phyloP scores from a whole-genome alignment of 2,113 vertebrate species.

The Rattus rattus region DNA sequence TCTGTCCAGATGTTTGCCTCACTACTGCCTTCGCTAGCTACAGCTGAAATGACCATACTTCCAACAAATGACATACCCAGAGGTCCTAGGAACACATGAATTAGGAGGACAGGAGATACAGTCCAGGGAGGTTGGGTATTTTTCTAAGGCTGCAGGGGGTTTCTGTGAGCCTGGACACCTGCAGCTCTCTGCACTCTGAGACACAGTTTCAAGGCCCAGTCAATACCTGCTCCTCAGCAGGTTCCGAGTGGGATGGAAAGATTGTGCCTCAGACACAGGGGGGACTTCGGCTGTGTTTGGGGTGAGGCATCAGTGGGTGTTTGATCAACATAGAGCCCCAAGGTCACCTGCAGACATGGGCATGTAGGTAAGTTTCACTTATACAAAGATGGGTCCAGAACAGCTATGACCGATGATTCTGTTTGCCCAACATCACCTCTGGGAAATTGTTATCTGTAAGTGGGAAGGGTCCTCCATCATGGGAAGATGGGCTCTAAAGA shows the following conservation, averaged over 20 bases:
- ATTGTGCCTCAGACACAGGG: background rate
- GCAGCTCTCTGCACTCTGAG: background rate
- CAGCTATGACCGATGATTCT: background rate
- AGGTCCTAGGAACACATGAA: background rate
- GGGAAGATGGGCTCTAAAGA: background rate
- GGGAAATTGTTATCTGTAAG: background rate
- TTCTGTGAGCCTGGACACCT: background rate
- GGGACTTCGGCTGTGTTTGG: conserved; percentile 56
- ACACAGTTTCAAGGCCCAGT: background rate
- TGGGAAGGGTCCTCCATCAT: background rate
- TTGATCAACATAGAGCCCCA: conserved; percentile 15
- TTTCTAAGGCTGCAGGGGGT: background rate
- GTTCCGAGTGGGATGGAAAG: too few relatives aligned
- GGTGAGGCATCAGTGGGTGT: background rate
- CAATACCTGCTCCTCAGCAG: background rate
- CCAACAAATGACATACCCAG: background rate
- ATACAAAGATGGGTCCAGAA: background rate
- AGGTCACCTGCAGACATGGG: background rate
- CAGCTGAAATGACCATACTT: background rate
- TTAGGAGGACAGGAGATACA: background rate
- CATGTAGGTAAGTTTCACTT: background rate
- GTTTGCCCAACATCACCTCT: background rate
- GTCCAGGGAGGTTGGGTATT: background rate
- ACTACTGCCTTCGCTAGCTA: background rate
- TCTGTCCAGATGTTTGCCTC: background rate